Percentiles rank a stretch among this genome's conserved stretches.
These are phyloP conservation scores for Sciurus carolinensis DNA, from an alignment of 2,797 vertebrate species.

Conservation along the genomic window DNA sequence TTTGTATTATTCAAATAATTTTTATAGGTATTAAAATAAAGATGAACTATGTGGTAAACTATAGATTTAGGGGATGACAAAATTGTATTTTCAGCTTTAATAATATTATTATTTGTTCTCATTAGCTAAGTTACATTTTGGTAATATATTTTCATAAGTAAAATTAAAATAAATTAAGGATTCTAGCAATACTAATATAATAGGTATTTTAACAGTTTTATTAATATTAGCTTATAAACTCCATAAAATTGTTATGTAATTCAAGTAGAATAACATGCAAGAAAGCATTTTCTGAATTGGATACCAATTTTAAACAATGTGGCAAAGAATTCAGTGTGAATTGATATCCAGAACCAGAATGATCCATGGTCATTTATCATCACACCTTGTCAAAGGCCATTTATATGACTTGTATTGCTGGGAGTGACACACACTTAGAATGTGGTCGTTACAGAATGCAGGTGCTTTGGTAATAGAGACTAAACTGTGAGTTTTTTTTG, in stretches of 20 bases:
- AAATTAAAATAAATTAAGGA: not conserved
- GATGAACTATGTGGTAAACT: not conserved
- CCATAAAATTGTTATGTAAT: not conserved
- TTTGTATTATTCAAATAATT: not conserved
- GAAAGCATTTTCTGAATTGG: not conserved
- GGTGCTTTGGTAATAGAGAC: not conserved
- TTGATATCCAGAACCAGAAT: not conserved
- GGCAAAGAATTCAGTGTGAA: not conserved
- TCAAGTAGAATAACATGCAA: not conserved
- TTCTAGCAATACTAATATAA: not conserved
- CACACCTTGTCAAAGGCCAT: not conserved
- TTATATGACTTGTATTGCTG: not conserved
- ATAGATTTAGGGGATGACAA: not conserved
- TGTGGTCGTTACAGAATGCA: not conserved
- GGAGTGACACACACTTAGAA: not conserved
- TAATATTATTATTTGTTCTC: not conserved
- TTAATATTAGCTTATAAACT: not conserved
- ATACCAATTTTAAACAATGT: not conserved
- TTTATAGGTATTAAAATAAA: not conserved
- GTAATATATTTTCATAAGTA: not conserved
- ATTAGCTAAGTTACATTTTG: not conserved
- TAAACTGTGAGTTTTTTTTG: not conserved
- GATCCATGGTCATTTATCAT: not conserved
- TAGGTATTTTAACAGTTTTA: not conserved
- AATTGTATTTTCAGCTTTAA: not conserved